Evolutionary conservation across 2,113 vertebrate species (phyloP).

Genomic region (Nycticorax nycticorax): DNA sequence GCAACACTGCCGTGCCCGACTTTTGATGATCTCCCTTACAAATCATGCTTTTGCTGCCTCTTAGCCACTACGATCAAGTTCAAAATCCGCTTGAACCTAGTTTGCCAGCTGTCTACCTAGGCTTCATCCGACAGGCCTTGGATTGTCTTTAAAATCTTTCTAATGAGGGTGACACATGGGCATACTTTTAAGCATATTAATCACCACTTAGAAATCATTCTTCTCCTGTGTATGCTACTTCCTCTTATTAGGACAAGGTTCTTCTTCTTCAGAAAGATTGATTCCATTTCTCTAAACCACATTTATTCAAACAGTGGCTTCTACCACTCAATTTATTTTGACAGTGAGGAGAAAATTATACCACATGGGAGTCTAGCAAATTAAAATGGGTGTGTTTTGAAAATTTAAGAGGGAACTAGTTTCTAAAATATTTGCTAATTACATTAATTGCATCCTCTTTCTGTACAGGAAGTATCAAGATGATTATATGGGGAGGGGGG

Average conservation of each 20-base stretch:
- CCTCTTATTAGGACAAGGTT: not conserved
- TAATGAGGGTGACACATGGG: not conserved
- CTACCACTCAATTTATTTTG: conserved; percentile 11
- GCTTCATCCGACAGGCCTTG: not conserved
- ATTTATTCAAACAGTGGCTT: not conserved
- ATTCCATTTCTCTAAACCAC: conserved; percentile 4
- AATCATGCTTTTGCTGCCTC: not conserved
- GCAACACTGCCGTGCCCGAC: not conserved
- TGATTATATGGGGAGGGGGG: not conserved
- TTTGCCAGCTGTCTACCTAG: not conserved
- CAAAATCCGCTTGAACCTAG: not conserved
- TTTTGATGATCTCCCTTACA: not conserved
- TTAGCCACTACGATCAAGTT: not conserved
- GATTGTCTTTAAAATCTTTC: not conserved
- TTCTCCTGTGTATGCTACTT: not conserved
- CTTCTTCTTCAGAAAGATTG: not conserved
- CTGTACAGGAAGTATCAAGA: conserved; percentile 43
- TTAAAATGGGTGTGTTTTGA: conserved; percentile 49
- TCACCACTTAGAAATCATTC: not conserved
- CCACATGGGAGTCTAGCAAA: not conserved
- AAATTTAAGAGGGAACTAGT: conserved; percentile 42
- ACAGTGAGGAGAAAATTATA: conserved; percentile 37
- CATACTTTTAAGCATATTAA: not conserved
- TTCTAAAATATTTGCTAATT: conserved; percentile 59
- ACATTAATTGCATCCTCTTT: conserved; percentile 59